Evolutionary conservation across 2,888 invertebrate species (phyloP).

Genomic region (Eledone cirrhosa): DNA sequence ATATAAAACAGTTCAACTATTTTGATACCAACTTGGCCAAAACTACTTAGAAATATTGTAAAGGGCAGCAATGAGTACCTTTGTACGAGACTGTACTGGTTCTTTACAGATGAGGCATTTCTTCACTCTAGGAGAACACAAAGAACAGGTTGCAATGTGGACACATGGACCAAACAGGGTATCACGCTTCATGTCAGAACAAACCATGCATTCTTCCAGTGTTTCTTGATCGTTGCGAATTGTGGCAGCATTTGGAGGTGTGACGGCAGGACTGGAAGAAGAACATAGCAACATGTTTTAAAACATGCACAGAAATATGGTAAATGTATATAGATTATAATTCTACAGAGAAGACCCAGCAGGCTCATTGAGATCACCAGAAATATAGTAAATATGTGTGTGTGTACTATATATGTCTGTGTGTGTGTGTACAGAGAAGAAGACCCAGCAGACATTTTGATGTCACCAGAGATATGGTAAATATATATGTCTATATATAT

Average conservation of each 20-base stretch:
- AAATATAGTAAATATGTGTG: no score
- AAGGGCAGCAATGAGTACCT: constrained; percentile 70
- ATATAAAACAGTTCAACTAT: no score
- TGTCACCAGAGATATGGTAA: no score
- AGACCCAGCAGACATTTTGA: no score
- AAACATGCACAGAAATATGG: constrained; percentile 8
- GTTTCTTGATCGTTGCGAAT: constrained; percentile 66
- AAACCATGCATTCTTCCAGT: constrained; percentile 91
- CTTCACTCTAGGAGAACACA: constrained; percentile 87
- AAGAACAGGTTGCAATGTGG: constrained; percentile 91
- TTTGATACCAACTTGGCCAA: no score
- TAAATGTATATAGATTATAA: background rate
- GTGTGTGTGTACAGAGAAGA: no score
- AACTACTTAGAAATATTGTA: background rate
- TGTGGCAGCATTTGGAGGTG: constrained; percentile 56
- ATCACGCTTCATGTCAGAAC: constrained; percentile 91
- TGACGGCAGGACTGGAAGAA: constrained; percentile 47
- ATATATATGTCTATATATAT: no score
- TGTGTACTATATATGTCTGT: no score
- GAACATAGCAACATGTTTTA: background rate
- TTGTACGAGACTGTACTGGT: constrained; percentile 80
- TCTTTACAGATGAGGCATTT: constrained; percentile 94
- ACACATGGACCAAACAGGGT: constrained; percentile 70
- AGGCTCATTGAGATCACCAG: no score
- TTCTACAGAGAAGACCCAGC: no score